Conservation (phyloP, 2,113 vertebrate species). For the Isichthys henryi region DNA sequence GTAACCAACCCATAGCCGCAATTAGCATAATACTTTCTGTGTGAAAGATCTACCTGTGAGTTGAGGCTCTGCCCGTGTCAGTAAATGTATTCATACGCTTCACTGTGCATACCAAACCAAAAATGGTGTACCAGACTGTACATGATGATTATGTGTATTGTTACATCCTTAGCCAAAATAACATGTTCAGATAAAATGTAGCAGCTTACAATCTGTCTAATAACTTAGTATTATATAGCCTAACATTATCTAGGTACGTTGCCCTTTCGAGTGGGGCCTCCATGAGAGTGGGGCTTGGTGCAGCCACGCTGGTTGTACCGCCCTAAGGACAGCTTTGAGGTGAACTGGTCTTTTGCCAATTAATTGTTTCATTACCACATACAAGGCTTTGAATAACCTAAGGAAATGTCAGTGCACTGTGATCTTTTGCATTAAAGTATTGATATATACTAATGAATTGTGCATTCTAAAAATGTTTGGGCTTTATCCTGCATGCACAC, state of each 20-base stretch:
- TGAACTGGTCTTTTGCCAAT: not conserved
- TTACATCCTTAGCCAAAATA: not conserved
- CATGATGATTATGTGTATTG: not conserved
- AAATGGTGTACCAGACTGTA: not conserved
- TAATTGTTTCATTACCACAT: not conserved
- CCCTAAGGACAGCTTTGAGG: not conserved
- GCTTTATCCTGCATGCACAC: not conserved
- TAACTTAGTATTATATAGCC: not conserved
- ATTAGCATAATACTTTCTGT: not conserved
- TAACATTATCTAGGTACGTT: not conserved
- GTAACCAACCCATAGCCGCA: not conserved
- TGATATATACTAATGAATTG: not conserved
- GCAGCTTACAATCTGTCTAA: not conserved
- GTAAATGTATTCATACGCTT: not conserved
- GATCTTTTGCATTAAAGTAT: not conserved
- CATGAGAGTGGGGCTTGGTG: not conserved
- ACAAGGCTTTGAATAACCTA: not conserved
- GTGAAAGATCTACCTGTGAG: not conserved
- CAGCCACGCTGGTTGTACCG: not conserved
- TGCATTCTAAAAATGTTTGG: not conserved
- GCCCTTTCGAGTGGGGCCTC: not conserved
- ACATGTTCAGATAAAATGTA: not conserved
- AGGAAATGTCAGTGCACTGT: not conserved
- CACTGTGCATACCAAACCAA: not conserved
- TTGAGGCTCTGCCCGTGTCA: not conserved